Percentiles rank a stretch among this genome's conserved stretches.
Conservation (phyloP, 2,797 vertebrate species). For the Limosa lapponica region DNA sequence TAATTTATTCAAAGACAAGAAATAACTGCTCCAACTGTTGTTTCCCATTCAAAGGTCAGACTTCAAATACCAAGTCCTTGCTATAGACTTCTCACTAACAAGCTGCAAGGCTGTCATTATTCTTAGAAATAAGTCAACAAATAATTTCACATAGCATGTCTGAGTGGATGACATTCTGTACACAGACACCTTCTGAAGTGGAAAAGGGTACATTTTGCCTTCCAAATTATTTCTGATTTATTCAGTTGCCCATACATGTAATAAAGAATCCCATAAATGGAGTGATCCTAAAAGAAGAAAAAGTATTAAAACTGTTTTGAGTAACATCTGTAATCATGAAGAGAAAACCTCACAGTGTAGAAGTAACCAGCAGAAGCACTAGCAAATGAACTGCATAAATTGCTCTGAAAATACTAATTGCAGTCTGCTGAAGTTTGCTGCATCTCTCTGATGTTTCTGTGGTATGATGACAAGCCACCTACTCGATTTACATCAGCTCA, state of each 20-base stretch:
- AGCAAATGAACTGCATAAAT: slow-evolving; percentile 11
- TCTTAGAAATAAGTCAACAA: slow-evolving; percentile 10
- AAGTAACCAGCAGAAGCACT: not conserved
- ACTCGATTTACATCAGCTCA: slow-evolving; percentile 29
- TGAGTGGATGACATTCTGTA: not conserved
- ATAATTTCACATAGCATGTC: not conserved
- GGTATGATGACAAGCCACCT: slow-evolving; percentile 34
- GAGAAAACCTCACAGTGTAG: not conserved
- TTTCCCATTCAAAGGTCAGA: slow-evolving; percentile 51
- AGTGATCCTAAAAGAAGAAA: not conserved
- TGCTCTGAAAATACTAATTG: slow-evolving; percentile 46
- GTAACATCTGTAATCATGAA: not conserved
- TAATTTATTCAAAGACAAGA: slow-evolving; percentile 13
- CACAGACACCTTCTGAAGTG: not conserved
- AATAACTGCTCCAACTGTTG: not conserved
- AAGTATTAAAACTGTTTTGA: not conserved
- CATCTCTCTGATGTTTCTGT: slow-evolving; percentile 4
- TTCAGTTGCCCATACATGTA: not conserved
- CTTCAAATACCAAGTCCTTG: slow-evolving; percentile 28
- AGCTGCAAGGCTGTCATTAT: not conserved
- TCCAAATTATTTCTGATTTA: not conserved
- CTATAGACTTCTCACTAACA: slow-evolving; percentile 3
- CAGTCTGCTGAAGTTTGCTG: slow-evolving; percentile 27
- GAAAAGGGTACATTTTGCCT: not conserved
- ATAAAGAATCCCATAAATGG: not conserved